Evolutionary conservation across 2,797 vertebrate genomes (phyloP).

Genomic region (Phaenicophaeus curvirostris): DNA sequence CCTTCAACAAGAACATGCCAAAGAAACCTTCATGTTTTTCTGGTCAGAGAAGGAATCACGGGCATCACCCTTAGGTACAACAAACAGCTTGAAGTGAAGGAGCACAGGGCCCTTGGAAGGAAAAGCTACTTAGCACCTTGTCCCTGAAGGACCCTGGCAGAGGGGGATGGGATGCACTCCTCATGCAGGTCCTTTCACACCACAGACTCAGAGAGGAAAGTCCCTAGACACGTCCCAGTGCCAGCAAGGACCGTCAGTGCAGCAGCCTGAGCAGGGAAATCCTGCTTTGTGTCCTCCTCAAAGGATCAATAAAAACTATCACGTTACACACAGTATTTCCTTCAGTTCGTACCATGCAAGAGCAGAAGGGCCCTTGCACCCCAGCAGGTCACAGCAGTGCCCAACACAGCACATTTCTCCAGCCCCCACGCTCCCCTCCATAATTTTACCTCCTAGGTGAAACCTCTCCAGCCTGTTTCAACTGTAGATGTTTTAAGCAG

Average conservation of each 20-base stretch:
- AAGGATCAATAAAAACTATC: neutral
- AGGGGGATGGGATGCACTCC: neutral
- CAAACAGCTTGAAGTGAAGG: neutral
- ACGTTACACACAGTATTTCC: accelerated
- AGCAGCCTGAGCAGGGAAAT: neutral
- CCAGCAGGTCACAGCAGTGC: neutral
- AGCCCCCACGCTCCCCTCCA: neutral
- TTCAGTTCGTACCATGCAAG: accelerated
- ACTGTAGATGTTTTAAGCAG: neutral
- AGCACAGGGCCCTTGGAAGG: neutral
- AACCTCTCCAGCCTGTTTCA: neutral
- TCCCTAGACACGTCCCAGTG: neutral
- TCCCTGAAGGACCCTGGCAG: neutral
- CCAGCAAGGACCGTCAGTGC: neutral
- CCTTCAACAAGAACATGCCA: neutral
- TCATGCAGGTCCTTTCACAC: neutral
- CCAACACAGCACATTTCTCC: neutral
- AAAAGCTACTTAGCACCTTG: neutral
- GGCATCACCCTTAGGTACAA: neutral
- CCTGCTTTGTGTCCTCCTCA: neutral
- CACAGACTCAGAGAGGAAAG: neutral
- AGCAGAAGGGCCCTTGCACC: accelerated
- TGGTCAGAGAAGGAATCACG: neutral
- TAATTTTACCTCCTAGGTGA: neutral
- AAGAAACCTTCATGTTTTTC: neutral